Evolutionary conservation across 2,888 invertebrate genomes (phyloP), one percentile per base, ranked within the genome.

Genomic region (Campoletis raptor): DNA sequence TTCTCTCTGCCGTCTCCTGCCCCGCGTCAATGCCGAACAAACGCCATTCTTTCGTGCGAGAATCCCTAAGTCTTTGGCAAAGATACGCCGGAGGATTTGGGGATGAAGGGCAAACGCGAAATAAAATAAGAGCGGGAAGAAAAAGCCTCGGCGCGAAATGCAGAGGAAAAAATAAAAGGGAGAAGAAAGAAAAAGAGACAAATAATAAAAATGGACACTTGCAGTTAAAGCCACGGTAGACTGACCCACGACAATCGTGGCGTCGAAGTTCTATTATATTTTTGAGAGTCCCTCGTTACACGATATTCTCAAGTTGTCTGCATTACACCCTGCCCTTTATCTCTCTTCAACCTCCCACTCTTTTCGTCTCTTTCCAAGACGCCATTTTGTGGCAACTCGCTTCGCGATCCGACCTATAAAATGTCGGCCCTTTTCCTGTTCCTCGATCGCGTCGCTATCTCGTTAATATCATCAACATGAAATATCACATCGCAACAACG

Each of bases 131-230:
- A 81, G 57, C 83, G 83, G 84, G 72, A 87, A 86, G 85, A 88
- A 81, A 88, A 69, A 83, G 87, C 85, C 83, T 84, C 74, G 82
- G 74, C 85, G 81, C 78, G 82, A 74, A 80, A 72, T 77, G 45
- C 12, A 83, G 61, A 57, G 18, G 10, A 36, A 57, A 42, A 52
- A 64, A 84, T 66, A 77, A 77, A 66, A 80, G 54, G 83, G 79
- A 76, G 72, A 30, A 61, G 54, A 87, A 80, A 77, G 40, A 36
- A 21, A 73, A 64, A 85, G 24, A 30, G 77, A 89, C 90, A 90
- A 92, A 93, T 92, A 92, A 93, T 92, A 93, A 93, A 93, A 93
- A 92, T 90, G 92, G 92, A 92, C 93, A 93, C 90, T 92, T 88
- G 91, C 92, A 92, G 92, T 93, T 93, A 92, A 92, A 91, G 86